Evolutionary conservation across 2,113 vertebrate species (phyloP).

Genomic region (Mustelus asterias): DNA sequence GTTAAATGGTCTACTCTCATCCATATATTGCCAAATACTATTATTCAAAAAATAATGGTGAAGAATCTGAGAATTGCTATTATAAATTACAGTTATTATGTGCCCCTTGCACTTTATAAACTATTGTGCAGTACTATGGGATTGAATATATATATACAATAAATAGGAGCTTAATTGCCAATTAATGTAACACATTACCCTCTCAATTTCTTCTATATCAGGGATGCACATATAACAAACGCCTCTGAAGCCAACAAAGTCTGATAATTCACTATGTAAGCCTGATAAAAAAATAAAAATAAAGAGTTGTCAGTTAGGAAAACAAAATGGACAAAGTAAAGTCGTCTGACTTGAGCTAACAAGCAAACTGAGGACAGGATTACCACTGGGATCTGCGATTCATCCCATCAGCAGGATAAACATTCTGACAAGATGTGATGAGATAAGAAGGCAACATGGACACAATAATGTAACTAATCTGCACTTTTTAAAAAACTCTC

Average conservation of each 20-base stretch:
- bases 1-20: not conserved
- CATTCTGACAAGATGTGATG: not conserved
- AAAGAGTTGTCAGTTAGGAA: not conserved
- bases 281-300: not conserved
- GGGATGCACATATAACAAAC: not conserved
- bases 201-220: not conserved
- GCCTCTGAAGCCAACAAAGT: not conserved
- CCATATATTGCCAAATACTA: not conserved
- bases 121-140: not conserved
- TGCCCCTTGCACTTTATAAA: not conserved
- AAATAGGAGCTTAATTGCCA: not conserved
- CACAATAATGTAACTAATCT: not conserved
- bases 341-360: not conserved
- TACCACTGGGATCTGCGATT: not conserved
- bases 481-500: not conserved
- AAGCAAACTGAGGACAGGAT: not conserved
- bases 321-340: not conserved
- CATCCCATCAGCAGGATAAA: not conserved
- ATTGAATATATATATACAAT: not conserved
- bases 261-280: not conserved
- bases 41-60: not conserved
- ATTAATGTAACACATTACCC: not conserved
- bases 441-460: not conserved
- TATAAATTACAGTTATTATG: not conserved
- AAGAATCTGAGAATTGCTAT: not conserved